Conservation (phyloP, 2,113 vertebrate genomes). For the Clarias gariepinus region DNA sequence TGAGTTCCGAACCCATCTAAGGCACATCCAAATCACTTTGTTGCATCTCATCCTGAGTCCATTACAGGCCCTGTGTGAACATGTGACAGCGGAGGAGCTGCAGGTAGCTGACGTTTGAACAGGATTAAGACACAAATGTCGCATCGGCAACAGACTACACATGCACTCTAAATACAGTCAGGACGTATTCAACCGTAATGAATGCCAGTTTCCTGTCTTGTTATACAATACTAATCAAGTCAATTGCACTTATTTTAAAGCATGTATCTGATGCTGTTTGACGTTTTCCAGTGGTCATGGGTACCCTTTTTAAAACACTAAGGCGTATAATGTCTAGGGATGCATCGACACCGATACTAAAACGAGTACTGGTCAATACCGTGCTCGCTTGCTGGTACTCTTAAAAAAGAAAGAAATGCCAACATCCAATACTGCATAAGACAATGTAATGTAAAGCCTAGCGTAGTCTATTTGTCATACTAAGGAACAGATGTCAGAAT, state of each 20-base stretch:
- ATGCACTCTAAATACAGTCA: conserved; percentile 7
- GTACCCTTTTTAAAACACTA: conserved; percentile 59
- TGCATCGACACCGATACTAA: background rate
- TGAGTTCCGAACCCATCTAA: conserved; percentile 62
- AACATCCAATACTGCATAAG: background rate
- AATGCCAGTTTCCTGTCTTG: background rate
- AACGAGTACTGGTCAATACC: background rate
- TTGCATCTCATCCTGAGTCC: conserved; percentile 43
- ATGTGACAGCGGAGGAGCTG: conserved; percentile 39
- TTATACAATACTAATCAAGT: conserved; percentile 21
- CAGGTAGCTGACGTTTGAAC: conserved; percentile 17
- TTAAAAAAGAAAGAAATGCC: background rate
- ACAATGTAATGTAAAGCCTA: background rate
- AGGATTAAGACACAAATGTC: conserved; percentile 19
- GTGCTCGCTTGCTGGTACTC: background rate
- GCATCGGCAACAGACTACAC: conserved; percentile 36
- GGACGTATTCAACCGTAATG: conserved; percentile 1
- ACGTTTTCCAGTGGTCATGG: conserved; percentile 56
- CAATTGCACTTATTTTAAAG: conserved; percentile 32
- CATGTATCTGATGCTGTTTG: background rate
- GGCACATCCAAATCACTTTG: conserved; percentile 60
- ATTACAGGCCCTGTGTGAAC: background rate
- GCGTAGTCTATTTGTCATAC: background rate
- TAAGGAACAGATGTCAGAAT: background rate
- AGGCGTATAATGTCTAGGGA: conserved; percentile 58